These are phyloP conservation scores for Pristionchus pacificus DNA, from an alignment of 1,140 invertebrate species.

Conservation along the genomic window DNA sequence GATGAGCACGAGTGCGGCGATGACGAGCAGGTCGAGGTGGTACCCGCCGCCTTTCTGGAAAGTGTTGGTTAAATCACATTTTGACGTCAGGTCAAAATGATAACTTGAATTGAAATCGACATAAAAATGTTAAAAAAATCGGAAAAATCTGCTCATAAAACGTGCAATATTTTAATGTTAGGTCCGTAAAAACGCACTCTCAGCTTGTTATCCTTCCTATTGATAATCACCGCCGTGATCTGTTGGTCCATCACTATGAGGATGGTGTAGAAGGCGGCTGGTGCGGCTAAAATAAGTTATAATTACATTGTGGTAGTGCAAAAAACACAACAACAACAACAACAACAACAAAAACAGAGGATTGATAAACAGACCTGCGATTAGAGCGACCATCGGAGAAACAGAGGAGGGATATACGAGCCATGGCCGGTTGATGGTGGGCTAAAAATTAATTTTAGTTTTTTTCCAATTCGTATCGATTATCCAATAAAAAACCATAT, in stretches of 20 bases:
- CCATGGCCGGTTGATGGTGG: slow-evolving; percentile 86
- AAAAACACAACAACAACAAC: too few relatives aligned
- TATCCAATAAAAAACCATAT: too few relatives aligned
- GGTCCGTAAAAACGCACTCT: slow-evolving; percentile 33
- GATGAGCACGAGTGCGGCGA: slow-evolving; percentile 57
- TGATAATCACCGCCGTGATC: slow-evolving; percentile 68
- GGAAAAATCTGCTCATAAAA: too few relatives aligned
- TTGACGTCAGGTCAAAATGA: too few relatives aligned
- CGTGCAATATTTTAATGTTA: too few relatives aligned
- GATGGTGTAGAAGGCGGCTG: slow-evolving; percentile 87
- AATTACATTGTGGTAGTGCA: slow-evolving; percentile 74
- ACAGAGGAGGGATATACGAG: slow-evolving; percentile 80
- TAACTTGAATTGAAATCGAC: too few relatives aligned
- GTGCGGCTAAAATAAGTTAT: slow-evolving; percentile 73
- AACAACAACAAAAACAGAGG: too few relatives aligned
- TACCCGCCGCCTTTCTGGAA: slow-evolving; percentile 60
- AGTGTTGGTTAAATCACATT: slow-evolving; percentile 8
- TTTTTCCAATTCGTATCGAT: too few relatives aligned
- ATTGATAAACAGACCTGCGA: too few relatives aligned
- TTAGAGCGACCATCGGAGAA: too few relatives aligned
- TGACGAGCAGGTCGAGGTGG: slow-evolving; percentile 59
- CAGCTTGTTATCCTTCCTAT: slow-evolving; percentile 61
- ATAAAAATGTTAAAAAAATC: too few relatives aligned
- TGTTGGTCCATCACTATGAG: slow-evolving; percentile 99
- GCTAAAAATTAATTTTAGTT: too few relatives aligned